Evolutionary conservation across 2,888 invertebrate genomes (phyloP), one percentile per base, ranked within the genome.

Genomic region (Stramonita haemastoma): DNA sequence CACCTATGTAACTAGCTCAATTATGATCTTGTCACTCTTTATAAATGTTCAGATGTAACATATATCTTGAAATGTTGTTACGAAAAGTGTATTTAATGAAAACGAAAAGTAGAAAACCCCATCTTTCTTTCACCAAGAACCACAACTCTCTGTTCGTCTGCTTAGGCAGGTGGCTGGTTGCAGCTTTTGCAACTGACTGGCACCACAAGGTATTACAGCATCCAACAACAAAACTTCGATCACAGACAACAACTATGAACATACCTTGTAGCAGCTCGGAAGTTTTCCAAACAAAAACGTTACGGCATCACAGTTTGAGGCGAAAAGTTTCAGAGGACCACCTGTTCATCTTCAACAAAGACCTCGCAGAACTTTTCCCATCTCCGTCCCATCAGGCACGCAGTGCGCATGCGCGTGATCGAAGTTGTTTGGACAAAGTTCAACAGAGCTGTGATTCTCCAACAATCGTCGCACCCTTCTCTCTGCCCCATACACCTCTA

Each of bases 321-420:
- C 46, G 81, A 46, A 46, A 36, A 46, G 36, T 46, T 36, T 36
- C 81, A 46, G 46, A 46, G 46, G 81, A 83, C 36, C 81, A 83
- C 81, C 81, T 83, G 81, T 83, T 83, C 81, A 36, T 83, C 81
- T 86, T 66, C 86, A 32, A 86, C 86, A 86, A 86, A 86, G 86
- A 86, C 34, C 60, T 86, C 66, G 86, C 66, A 86, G 86, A 86
- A 86, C 86, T 86, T 86, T 86, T 86, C 32, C 81, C 36, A 46
- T 46, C 81, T 83, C 79, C 26, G 81, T 83, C 81, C 81, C 81
- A 83, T 46, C 81, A 83, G 46, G 26, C 36, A 22, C 81, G 11
- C 36, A 83, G 36, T 83, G 81, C 81, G 81, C 81, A 83, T 83
- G 81, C 81, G 81, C 46, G 22, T 29, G 29, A 83, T 83, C 36